Conservation (phyloP, 1,140 invertebrate species). For the Theocolax elegans region DNA sequence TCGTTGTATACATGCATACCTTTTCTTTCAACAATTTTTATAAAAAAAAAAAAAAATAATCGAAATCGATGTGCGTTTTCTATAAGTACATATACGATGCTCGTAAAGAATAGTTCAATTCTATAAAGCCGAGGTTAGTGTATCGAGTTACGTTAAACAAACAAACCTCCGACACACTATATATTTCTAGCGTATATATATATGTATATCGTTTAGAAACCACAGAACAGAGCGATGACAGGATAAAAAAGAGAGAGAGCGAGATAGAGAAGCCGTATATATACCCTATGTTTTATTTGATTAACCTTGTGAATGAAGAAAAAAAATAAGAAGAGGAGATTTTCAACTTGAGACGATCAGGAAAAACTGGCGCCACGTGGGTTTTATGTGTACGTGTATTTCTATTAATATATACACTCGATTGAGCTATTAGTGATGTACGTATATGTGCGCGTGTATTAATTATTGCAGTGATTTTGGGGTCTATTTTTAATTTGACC, state of each 20-base stretch:
- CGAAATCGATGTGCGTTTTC: neutral
- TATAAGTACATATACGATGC: neutral
- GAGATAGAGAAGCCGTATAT: too few species aligned
- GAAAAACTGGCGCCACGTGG: neutral
- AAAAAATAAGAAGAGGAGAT: too few species aligned
- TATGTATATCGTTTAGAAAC: neutral
- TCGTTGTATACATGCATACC: too few species aligned
- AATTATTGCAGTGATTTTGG: slow-evolving; percentile 47
- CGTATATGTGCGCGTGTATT: neutral
- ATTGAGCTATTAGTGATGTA: neutral
- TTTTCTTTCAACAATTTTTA: neutral
- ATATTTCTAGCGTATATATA: too few species aligned
- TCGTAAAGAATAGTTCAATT: neutral
- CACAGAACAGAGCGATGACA: neutral
- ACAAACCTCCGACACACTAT: neutral
- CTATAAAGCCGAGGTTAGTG: neutral
- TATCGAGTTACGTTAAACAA: slow-evolving; percentile 9
- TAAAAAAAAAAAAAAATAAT: neutral
- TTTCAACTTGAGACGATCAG: neutral
- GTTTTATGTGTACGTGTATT: too few species aligned
- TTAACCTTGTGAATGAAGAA: slow-evolving; percentile 23
- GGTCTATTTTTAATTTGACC: too few species aligned
- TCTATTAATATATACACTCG: neutral
- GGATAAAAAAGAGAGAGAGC: too few species aligned
- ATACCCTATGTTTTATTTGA: slow-evolving; percentile 26